Base-by-base conservation (phyloP, 1,140 invertebrate species). In the Ips typographus region DNA sequence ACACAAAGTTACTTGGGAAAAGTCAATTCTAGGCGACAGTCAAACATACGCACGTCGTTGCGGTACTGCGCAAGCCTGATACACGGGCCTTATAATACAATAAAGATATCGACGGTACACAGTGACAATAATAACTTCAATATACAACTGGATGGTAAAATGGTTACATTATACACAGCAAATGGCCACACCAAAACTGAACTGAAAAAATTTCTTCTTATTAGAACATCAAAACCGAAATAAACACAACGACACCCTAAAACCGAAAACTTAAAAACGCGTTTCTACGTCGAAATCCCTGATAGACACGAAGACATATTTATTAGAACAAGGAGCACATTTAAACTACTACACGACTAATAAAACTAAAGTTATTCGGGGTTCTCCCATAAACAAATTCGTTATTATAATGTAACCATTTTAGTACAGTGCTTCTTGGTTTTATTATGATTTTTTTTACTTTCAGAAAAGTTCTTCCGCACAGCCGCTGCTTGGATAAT, bases 171-270 rank as follows among this genome's bases (percentile, higher is more conserved):
- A 69, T 55, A n/a, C 44, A 59, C 56, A 52, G 40, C 55, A 53
- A 60, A 22, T 63, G 53, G 49, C 61, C 43, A 73, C 72, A 73
- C 61, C 72, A 71, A 73, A 73, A 73, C 8, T 36, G 43, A 73
- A 73, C 65, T 40, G 60, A 71, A 73, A 73, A 68, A 22, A 22
- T 22, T 22, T 22, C 22, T 22, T 22, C 22, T 22, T 65, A 37
- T 61, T 68, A 66, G 49, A 51, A 72, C 72, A 73, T 65, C 72
- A 73, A 73, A 73, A 66, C 55, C 49, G 66, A 71, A 71, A 69
- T 68, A 64, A 70, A 73, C 44, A 49, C 7, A 49, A 49, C 44
- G 44, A 8, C 44, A 49, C 22, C 22, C 44, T 49, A 8, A 49
- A 49, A 22, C 22, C 44, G 6, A 49, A 56, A 73, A 68, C 62